Evolutionary conservation across 2,888 invertebrate genomes (phyloP).

Genomic region (Lithophane leautieri): DNA sequence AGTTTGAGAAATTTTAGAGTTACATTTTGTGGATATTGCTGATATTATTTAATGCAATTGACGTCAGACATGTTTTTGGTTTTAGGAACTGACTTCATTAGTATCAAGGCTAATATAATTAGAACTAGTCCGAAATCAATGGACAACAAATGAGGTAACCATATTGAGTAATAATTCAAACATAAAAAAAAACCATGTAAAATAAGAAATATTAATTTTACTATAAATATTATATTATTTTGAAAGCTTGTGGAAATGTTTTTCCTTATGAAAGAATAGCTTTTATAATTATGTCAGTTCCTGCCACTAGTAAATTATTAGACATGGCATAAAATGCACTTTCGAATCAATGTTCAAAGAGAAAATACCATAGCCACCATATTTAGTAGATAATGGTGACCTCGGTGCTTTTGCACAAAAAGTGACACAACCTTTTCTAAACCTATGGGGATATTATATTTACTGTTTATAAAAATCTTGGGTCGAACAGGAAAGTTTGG

Average conservation of each 20-base stretch:
- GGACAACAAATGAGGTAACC: too few species aligned
- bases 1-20: neutral
- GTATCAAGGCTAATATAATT: constrained; percentile 32
- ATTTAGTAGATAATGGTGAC: neutral
- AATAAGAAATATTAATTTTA: too few species aligned
- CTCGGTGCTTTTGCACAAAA: neutral
- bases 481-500: neutral
- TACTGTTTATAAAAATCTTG: neutral
- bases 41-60: constrained; percentile 14
- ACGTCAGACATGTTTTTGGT: constrained; percentile 17
- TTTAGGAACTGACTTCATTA: constrained; percentile 30
- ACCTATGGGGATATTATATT: neutral
- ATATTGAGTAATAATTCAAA: constrained; percentile 4
- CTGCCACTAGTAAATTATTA: neutral
- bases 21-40: constrained; percentile 8
- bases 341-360: neutral
- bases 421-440: neutral
- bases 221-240: neutral
- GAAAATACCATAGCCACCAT: neutral
- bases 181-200: too few species aligned
- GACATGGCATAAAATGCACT: neutral
- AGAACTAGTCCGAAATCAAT: neutral
- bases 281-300: neutral
- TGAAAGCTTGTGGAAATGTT: neutral
- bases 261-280: neutral